These are phyloP conservation scores for Mesoligia furuncula DNA, from an alignment of 2,888 invertebrate species.

Conservation along the genomic window DNA sequence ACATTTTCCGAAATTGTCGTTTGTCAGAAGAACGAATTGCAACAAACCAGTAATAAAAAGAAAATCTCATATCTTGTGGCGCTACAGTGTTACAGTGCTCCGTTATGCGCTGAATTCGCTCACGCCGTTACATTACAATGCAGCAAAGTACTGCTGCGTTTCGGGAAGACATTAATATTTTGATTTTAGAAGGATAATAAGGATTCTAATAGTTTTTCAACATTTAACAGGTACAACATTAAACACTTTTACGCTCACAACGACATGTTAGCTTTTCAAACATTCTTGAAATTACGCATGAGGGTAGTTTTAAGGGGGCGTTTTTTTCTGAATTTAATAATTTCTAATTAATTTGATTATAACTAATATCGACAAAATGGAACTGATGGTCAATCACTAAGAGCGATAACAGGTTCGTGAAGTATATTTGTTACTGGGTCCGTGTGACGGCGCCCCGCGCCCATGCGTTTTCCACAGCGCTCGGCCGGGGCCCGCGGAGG, in stretches of 20 bases:
- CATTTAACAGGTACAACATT: background rate
- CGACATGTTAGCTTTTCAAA: constrained; percentile 10
- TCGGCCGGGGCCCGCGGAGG: constrained; percentile 88
- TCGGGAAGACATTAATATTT: background rate
- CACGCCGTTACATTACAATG: background rate
- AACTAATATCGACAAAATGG: constrained; percentile 73
- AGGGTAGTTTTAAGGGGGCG: background rate
- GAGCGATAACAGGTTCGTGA: constrained; percentile 85
- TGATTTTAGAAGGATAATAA: background rate
- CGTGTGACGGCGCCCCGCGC: constrained; percentile 87
- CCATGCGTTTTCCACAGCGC: constrained; percentile 85
- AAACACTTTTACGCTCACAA: background rate
- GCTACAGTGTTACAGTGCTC: background rate
- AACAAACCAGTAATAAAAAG: background rate
- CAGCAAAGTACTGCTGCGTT: constrained; percentile 9
- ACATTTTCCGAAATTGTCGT: background rate
- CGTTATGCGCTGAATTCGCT: background rate
- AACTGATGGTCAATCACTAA: constrained; percentile 79
- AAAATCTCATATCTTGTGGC: background rate
- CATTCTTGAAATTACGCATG: background rate
- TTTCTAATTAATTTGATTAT: constrained; percentile 49
- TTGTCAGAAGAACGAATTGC: background rate
- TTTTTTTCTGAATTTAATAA: constrained; percentile 10
- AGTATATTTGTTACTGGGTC: constrained; percentile 88
- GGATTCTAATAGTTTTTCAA: background rate